Evolutionary conservation across 2,797 vertebrate genomes (phyloP), one percentile per base, ranked within the genome.

Genomic region (Mus minutoides): DNA sequence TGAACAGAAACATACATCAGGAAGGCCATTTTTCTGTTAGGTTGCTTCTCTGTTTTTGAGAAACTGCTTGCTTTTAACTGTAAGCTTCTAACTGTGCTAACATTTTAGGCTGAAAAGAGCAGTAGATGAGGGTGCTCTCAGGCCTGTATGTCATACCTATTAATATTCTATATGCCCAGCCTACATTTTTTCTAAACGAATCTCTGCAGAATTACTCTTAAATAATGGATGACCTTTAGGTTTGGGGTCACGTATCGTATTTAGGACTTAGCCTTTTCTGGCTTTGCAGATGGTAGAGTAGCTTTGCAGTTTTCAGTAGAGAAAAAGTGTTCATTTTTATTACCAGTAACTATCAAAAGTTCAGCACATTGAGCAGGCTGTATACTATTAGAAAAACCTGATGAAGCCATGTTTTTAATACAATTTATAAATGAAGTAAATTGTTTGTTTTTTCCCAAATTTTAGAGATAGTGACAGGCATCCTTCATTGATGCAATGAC

Each of bases 51-150:
- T 94, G 67, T 67, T 79, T 96, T 82, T 73, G 9, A 86, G 88
- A 96, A 69, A 87, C 22, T 4, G 64, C 49, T 26, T 43, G 67
- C 91, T 96, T 94, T n/a, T 56, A 8, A 21, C 82, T 90, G 85
- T 96, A 96, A 95, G 97, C 80, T 77, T 91, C 43, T 89, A 93
- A 95, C 91, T 92, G 12, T 96, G 88, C 94, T 93, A 96, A 97
- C 86, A 96, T 97, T 96, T 87, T 85, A 78, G 21, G 8, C 94
- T 97, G 69, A 93, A 71, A 94, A 93, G 75, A 17, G 52, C 95
- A 76, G 4, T 97, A 60, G 69, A 79, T 91, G 34, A 64, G n/a
- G 19, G 2, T 86, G 26, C 90, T 90, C 76, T 78, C n/a, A 29
- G 13, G 69, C 76, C 49, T 96, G 78, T 71, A 5, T 64, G n/a